Conservation (phyloP, 2,113 vertebrate genomes). For the Lagenorhynchus albirostris region DNA sequence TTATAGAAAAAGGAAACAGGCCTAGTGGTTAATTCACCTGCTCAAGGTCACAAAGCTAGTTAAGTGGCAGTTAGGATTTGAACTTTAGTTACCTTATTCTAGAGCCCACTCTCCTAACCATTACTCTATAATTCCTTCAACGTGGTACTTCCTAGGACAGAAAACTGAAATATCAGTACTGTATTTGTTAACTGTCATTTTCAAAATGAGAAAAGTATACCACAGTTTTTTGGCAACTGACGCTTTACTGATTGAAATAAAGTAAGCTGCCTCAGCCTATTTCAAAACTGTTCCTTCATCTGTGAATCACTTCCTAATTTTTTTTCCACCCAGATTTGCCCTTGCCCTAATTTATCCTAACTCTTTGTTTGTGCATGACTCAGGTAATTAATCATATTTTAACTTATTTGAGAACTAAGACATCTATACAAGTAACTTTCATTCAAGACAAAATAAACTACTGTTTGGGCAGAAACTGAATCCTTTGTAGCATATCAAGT, state of each 20-base stretch:
- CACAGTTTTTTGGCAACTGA: neutral
- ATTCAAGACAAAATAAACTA: slow-evolving; percentile 2
- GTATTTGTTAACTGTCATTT: neutral
- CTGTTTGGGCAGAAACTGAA: slow-evolving; percentile 14
- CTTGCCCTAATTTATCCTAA: slow-evolving; percentile 33
- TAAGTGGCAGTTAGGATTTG: neutral
- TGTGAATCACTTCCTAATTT: neutral
- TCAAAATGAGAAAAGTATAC: slow-evolving; percentile 3
- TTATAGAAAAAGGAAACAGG: neutral
- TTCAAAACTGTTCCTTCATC: slow-evolving; percentile 8
- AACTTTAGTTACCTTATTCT: neutral
- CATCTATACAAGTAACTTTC: neutral
- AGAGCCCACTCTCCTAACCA: neutral
- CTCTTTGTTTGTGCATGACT: neutral
- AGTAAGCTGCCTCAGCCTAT: neutral
- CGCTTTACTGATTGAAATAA: neutral
- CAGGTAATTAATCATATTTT: slow-evolving; percentile 1
- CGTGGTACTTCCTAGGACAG: neutral
- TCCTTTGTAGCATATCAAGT: neutral
- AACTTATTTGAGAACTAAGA: slow-evolving; percentile 47
- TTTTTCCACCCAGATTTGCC: neutral
- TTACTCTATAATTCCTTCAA: neutral
- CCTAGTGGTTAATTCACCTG: neutral
- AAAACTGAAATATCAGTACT: neutral
- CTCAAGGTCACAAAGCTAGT: neutral